Base-by-base conservation (phyloP, 2,797 vertebrate genomes). In the Phoebastria nigripes region DNA sequence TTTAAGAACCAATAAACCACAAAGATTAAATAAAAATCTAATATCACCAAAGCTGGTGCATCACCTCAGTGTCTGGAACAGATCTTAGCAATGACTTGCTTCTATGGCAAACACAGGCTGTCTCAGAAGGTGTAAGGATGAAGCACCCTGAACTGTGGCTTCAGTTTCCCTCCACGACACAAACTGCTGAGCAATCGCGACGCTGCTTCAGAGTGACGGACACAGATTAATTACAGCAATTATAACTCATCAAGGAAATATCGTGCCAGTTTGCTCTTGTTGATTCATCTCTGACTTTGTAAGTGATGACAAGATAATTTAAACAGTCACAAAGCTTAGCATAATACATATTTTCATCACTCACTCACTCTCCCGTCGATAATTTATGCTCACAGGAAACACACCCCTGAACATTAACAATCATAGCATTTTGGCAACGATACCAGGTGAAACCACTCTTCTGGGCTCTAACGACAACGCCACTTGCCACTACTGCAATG, bases 101-200 rank as follows among this genome's bases (percentile, higher is more conserved):
- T 51, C 66, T 41, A 46, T 0, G 12, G 58, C 51, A 52, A 77
- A 47, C 8, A 17, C 26, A 25, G 35, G 37, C 46, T 74, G 37
- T 15, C 33, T 62, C 56, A 59, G 35, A 62, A 56, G 54, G n/a
- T 11, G 31, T 12, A 54, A 39, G 42, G 61, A 81, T 0, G 0
- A 67, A n/a, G 42, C 26, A 69, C 20, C 41, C 56, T 49, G 47
- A 94, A 31, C 46, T 3, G 19, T 3, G 31, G 44, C 62, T 83
- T 62, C 24, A 8, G n/a, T 33, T 37, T 37, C 78, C 29, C 51
- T 39, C 86, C 33, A n/a, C 0, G 0, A 79, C 37, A 61, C 69
- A 52, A 54, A 70, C 55, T 67, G 67, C 89, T 42, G 69, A 78
- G 65, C 65, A 66, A 35, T 12, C 0, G 0, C 0, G 0, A n/a